Percentiles rank a stretch among this genome's conserved stretches.
Conservation (phyloP, 2,888 invertebrate genomes). For the Xestia rhomboidea region DNA sequence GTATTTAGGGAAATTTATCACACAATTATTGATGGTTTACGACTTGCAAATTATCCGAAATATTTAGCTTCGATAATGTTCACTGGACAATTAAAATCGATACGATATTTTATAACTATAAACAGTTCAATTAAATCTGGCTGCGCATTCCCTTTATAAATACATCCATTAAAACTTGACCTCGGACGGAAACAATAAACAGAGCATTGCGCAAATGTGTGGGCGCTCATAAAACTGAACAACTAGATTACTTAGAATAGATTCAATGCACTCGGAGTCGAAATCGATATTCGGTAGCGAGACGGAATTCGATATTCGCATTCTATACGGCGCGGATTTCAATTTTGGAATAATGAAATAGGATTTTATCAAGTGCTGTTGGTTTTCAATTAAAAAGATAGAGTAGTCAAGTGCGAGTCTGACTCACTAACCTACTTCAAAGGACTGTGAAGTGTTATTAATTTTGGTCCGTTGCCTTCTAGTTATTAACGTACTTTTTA, state of each 20-base stretch:
- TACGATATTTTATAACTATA: conserved; percentile 24
- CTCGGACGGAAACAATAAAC: conserved; percentile 57
- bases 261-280: conserved; percentile 46
- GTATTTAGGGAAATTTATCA: neutral
- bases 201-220: conserved; percentile 45
- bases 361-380: conserved; percentile 16
- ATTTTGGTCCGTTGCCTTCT: neutral
- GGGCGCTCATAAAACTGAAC: conserved; percentile 56
- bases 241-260: conserved; percentile 58
- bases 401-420: conserved; percentile 3
- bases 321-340: conserved; percentile 4
- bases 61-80: conserved; percentile 13
- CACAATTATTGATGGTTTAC: conserved; percentile 1
- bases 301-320: conserved; percentile 20
- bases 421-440: neutral
- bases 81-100: conserved; percentile 27
- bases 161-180: conserved; percentile 56
- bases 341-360: conserved; percentile 17
- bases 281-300: conserved; percentile 48
- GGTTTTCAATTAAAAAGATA: conserved; percentile 34
- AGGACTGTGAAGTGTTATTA: conserved; percentile 19
- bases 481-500: neutral
- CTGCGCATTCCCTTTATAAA: conserved; percentile 44
- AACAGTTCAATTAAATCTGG: conserved; percentile 43
- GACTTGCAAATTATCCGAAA: conserved; percentile 24